These are phyloP conservation scores for Paracyclopina nana DNA, from an alignment of 1,140 invertebrate species.

Conservation along the genomic window DNA sequence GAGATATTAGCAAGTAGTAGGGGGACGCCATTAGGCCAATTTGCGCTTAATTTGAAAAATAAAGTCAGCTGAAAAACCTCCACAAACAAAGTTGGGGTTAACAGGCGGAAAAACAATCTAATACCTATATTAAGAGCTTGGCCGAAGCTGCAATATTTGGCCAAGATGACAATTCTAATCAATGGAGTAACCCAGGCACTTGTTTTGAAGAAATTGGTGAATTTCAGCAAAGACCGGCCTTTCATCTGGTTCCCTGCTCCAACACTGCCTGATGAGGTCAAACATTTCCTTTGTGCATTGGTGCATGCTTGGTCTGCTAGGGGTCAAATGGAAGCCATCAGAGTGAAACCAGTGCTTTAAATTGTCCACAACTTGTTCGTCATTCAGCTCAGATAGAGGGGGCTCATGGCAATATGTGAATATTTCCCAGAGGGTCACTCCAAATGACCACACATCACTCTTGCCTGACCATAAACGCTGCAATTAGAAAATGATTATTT, in stretches of 20 bases:
- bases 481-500: not conserved
- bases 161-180: no score
- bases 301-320: conserved; percentile 30
- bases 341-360: conserved; percentile 27
- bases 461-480: not conserved
- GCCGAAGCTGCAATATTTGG: no score
- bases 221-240: conserved; percentile 50
- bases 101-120: no score
- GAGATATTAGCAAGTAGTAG: no score
- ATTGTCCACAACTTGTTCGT: not conserved
- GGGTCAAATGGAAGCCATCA: conserved; percentile 34
- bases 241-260: conserved; percentile 41
- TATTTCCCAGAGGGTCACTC: conserved; percentile 4
- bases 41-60: no score
- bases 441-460: not conserved
- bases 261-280: conserved; percentile 52
- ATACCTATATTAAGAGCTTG: no score
- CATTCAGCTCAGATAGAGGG: not conserved
- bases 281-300: conserved; percentile 44
- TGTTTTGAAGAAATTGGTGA: no score
- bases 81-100: no score
- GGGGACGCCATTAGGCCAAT: no score
- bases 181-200: no score
- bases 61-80: no score
- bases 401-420: not conserved